Evolutionary conservation across 2,113 vertebrate genomes (phyloP), one percentile per base, ranked within the genome.

Genomic region (Lanius ludovicianus): DNA sequence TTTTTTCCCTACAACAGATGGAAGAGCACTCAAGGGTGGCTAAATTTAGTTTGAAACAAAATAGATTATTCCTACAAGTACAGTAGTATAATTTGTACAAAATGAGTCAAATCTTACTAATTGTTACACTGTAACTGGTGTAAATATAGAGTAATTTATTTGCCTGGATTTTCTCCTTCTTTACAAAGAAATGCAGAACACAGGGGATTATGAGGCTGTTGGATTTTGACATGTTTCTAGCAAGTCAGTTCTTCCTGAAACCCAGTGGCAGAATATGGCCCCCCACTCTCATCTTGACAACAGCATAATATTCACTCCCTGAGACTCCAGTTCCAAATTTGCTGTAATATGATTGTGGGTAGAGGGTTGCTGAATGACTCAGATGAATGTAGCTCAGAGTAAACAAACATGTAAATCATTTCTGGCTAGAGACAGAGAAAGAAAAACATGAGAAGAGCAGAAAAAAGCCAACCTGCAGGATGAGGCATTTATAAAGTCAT

Each of bases 331-430:
- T 94, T 93, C 91, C 89, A 95, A 95, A 93, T 94, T 47, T 87
- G 77, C 85, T 96, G 89, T 95, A 84, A 96, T 95, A 5, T 78
- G 85, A 82, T 93, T 95, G 88, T 81, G 87, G 95, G 83, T 88
- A 95, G 95, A 96, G 79, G 84, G 88, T 76, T 97, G 96, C 90
- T 96, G 86, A 95, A 87, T 97, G 96, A 97, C 92, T 98, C 96
- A 97, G 96, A 96, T 96, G 71, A 95, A 96, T 96, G 93, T 93
- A 93, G 86, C 84, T 97, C 80, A 77, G 95, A 94, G 97, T 97
- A 97, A 98, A 97, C 97, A 98, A 97, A 96, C 87, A 94, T 96
- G 94, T 94, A 97, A 93, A 97, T 94, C 88, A 97, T 93, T 95
- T 83, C 95, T 92, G 89, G 65, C 82, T 82, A 68, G 74, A 75